phyloP scores from a whole-genome alignment of 2,888 invertebrate species.

The Dicranocentrus wangi region DNA sequence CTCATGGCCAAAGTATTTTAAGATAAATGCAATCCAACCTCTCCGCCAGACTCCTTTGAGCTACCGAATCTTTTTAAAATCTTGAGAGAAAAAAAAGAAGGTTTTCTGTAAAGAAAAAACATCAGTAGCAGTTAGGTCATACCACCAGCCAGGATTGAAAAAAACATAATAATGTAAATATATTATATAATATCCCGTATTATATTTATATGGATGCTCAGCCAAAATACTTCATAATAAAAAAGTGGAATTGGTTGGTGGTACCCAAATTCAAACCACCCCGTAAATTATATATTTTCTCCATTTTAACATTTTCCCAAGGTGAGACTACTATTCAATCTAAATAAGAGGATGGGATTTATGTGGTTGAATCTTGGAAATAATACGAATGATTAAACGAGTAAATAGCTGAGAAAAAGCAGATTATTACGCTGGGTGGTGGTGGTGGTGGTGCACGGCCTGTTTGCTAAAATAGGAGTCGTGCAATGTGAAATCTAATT shows the following conservation, averaged over 20 bases:
- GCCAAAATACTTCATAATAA: too few relatives aligned
- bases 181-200: neutral
- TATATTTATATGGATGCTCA: too few relatives aligned
- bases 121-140: conserved; percentile 37
- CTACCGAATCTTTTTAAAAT: conserved; percentile 49
- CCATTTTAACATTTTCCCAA: neutral
- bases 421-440: too few relatives aligned
- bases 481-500: too few relatives aligned
- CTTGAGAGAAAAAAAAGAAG: too few relatives aligned
- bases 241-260: conserved; percentile 1
- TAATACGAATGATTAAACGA: too few relatives aligned
- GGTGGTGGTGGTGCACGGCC: too few relatives aligned
- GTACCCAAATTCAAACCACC: neutral
- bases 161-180: neutral
- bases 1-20: conserved; percentile 53
- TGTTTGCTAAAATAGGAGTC: too few relatives aligned
- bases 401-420: too few relatives aligned
- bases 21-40: conserved; percentile 38
- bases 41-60: conserved; percentile 28
- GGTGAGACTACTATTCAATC: too few relatives aligned
- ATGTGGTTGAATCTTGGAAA: too few relatives aligned
- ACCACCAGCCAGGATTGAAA: conserved; percentile 47
- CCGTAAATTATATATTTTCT: neutral
- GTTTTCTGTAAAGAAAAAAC: conserved; percentile 26
- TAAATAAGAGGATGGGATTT: too few relatives aligned